phyloP scores from a whole-genome alignment of 2,888 invertebrate species.

The Thymelicus sylvestris region DNA sequence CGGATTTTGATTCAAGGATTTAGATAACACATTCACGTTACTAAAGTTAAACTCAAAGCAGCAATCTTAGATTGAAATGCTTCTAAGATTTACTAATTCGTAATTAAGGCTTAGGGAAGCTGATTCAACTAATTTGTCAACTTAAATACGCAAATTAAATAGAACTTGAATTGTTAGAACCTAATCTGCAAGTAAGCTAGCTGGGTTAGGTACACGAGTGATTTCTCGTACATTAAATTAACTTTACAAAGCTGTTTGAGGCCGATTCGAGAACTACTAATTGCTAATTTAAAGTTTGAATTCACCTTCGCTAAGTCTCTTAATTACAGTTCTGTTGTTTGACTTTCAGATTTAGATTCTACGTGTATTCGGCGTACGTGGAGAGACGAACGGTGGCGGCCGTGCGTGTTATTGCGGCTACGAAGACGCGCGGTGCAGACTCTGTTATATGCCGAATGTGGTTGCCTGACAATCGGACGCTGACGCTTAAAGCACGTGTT shows the following conservation, averaged over 20 bases:
- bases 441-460: slow-evolving; percentile 92
- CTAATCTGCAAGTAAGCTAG: no score
- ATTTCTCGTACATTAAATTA: background rate
- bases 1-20: slow-evolving; percentile 9
- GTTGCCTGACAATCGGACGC: slow-evolving; percentile 86
- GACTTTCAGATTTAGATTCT: slow-evolving; percentile 91
- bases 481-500: slow-evolving; percentile 90
- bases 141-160: background rate
- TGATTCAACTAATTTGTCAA: background rate
- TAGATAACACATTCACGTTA: slow-evolving; percentile 14
- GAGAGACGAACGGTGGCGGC: slow-evolving; percentile 89
- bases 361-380: slow-evolving; percentile 95
- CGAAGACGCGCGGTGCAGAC: slow-evolving; percentile 93
- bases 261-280: slow-evolving; percentile 16
- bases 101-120: no score
- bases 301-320: slow-evolving; percentile 8
- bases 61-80: background rate
- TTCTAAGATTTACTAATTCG: background rate
- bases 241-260: slow-evolving; percentile 6
- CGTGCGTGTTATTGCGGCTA: slow-evolving; percentile 93
- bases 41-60: background rate
- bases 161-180: background rate
- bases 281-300: slow-evolving; percentile 31
- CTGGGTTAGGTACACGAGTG: no score
- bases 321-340: slow-evolving; percentile 39